These are phyloP conservation scores for Brachylomia viminalis DNA, from an alignment of 2,888 invertebrate genomes.

Conservation along the genomic window DNA sequence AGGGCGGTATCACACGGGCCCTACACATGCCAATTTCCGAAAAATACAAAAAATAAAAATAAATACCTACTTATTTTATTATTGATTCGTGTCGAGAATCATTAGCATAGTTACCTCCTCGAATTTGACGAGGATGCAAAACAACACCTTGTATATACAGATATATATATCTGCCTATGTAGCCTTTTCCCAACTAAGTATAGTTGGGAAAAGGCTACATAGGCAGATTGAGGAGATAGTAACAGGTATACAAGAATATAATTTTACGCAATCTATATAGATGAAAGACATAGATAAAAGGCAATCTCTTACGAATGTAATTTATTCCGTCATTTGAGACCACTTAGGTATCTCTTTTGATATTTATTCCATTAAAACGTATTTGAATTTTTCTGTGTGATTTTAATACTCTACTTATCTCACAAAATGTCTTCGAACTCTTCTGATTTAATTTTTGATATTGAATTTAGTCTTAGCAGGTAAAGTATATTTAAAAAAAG, in stretches of 20 bases:
- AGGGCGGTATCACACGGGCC: too few species aligned
- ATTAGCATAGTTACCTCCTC: too few species aligned
- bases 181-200: too few species aligned
- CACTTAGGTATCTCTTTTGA: conserved; percentile 40
- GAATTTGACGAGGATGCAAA: too few species aligned
- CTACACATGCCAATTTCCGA: too few species aligned
- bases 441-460: not conserved
- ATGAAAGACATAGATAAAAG: conserved; percentile 39
- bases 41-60: too few species aligned
- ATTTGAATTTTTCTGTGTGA: conserved; percentile 12
- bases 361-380: conserved; percentile 42
- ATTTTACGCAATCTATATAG: conserved; percentile 35
- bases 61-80: too few species aligned
- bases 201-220: not conserved
- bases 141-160: too few species aligned
- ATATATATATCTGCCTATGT: too few species aligned
- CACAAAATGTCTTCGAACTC: not conserved
- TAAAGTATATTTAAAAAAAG: not conserved
- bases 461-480: not conserved
- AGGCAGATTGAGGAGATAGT: not conserved
- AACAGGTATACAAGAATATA: not conserved
- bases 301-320: conserved; percentile 55
- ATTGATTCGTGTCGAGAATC: too few species aligned
- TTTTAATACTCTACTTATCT: conserved; percentile 8
- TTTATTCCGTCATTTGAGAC: conserved; percentile 49